A percentile compares a stretch with the other conserved stretches of the same genome.
Evolutionary conservation across 2,888 invertebrate genomes (phyloP).

Genomic region (Ceriagrion tenellum): DNA sequence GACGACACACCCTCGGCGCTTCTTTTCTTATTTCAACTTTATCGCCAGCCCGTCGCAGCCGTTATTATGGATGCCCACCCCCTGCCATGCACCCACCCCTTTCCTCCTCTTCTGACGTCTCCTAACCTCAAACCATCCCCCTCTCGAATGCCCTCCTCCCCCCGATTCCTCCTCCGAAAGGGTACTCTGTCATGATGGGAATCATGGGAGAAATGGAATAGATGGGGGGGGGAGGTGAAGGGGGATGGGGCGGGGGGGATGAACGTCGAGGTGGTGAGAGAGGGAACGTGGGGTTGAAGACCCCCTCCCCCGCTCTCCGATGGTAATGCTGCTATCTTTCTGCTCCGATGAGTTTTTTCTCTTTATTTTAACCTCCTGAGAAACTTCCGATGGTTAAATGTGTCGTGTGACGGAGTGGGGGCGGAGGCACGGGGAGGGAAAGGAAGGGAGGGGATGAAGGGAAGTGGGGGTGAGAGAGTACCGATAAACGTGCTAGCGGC

Average conservation of each 20-base stretch:
- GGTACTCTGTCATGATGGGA: neutral
- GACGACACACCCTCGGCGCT: neutral
- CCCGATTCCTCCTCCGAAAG: neutral
- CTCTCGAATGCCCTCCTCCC: no score
- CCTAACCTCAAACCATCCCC: neutral
- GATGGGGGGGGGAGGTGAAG: neutral
- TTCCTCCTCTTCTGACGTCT: neutral
- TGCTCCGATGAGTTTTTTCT: conserved; percentile 28
- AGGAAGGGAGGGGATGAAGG: neutral
- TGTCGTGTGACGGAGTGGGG: neutral
- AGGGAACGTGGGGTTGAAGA: no score
- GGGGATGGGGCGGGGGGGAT: neutral
- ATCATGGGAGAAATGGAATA: neutral
- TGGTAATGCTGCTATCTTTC: conserved; percentile 39
- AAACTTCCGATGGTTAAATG: conserved; percentile 32
- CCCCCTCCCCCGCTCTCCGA: neutral
- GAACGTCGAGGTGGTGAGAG: no score
- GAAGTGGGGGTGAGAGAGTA: neutral
- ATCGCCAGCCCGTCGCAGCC: neutral
- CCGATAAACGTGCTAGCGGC: neutral
- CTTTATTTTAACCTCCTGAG: conserved; percentile 26
- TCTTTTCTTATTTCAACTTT: neutral
- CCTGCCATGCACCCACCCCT: neutral
- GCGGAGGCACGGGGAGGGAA: neutral
- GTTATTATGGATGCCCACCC: neutral